Conservation (phyloP, 2,888 invertebrate genomes). For the Clivina fossor region DNA sequence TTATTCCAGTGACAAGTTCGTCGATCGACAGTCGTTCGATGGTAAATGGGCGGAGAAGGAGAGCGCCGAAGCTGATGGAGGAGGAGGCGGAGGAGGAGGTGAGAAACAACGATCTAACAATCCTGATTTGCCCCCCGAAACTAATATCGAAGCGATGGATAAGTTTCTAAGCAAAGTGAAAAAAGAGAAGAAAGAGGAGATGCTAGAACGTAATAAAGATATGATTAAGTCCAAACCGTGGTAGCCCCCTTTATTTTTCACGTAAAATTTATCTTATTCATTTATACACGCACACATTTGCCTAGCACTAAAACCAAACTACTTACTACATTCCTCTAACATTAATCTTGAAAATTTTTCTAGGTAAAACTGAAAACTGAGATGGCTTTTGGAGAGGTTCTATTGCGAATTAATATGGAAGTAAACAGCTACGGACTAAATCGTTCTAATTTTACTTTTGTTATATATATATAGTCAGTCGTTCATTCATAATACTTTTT, state of each 20-base stretch:
- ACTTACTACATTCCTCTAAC: slow-evolving; percentile 2
- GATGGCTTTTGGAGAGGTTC: slow-evolving; percentile 29
- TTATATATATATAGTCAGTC: too few relatives aligned
- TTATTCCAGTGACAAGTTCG: slow-evolving; percentile 54
- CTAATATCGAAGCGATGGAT: slow-evolving; percentile 59
- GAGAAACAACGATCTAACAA: slow-evolving; percentile 39
- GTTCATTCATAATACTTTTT: too few relatives aligned
- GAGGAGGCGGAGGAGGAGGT: slow-evolving; percentile 37
- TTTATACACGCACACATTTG: neutral
- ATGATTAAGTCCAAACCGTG: slow-evolving; percentile 50
- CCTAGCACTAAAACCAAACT: neutral
- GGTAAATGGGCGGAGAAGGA: slow-evolving; percentile 68
- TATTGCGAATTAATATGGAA: slow-evolving; percentile 23
- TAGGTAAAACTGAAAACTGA: slow-evolving; percentile 35
- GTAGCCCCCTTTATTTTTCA: slow-evolving; percentile 14
- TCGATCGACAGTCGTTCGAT: slow-evolving; percentile 65
- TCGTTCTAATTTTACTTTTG: slow-evolving; percentile 18
- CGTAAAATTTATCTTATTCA: neutral
- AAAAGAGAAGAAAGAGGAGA: slow-evolving; percentile 61
- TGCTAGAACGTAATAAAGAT: slow-evolving; percentile 58
- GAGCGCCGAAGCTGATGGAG: slow-evolving; percentile 46
- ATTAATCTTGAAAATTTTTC: slow-evolving; percentile 23
- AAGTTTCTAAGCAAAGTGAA: slow-evolving; percentile 60
- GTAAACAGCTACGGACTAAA: slow-evolving; percentile 34
- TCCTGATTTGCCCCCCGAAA: slow-evolving; percentile 46